Conservation (phyloP, 2,888 invertebrate genomes). For the Mythimna albipuncta region DNA sequence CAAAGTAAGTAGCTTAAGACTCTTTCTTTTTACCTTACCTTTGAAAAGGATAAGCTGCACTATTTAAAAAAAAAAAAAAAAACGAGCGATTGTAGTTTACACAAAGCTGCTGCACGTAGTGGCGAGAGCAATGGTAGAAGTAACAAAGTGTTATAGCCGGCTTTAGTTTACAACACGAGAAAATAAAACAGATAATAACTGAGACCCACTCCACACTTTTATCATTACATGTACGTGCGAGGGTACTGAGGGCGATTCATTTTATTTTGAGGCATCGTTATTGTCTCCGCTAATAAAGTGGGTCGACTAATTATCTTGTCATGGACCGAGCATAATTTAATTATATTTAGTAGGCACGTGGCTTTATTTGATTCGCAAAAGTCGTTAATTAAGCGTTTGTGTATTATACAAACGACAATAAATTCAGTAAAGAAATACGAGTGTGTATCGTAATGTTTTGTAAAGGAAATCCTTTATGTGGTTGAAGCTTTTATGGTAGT, state of each 20-base stretch:
- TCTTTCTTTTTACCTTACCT: constrained; percentile 60
- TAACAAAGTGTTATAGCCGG: constrained; percentile 61
- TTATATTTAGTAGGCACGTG: constrained; percentile 27
- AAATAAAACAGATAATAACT: constrained; percentile 58
- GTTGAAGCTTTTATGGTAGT: constrained; percentile 68
- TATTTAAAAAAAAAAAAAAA: constrained; percentile 45
- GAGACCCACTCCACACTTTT: constrained; percentile 42
- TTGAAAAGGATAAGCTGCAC: constrained; percentile 56
- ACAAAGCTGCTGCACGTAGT: constrained; percentile 54
- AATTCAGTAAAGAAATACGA: constrained; percentile 32
- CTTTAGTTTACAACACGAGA: constrained; percentile 56
- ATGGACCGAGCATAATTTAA: constrained; percentile 46
- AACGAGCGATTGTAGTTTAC: constrained; percentile 36
- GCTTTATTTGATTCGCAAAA: constrained; percentile 53
- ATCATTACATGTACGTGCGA: constrained; percentile 33
- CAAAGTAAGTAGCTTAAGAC: constrained; percentile 20
- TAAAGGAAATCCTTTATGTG: constrained; percentile 58
- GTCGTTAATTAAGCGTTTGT: constrained; percentile 53
- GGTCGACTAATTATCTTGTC: constrained; percentile 43
- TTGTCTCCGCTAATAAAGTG: constrained; percentile 43
- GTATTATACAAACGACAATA: constrained; percentile 44
- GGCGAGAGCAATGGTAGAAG: constrained; percentile 49
- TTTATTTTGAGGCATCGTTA: constrained; percentile 42
- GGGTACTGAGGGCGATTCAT: constrained; percentile 10
- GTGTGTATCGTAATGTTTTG: constrained; percentile 50